Evolutionary conservation across 2,113 vertebrate species (phyloP).

Genomic region (Ondatra zibethicus): DNA sequence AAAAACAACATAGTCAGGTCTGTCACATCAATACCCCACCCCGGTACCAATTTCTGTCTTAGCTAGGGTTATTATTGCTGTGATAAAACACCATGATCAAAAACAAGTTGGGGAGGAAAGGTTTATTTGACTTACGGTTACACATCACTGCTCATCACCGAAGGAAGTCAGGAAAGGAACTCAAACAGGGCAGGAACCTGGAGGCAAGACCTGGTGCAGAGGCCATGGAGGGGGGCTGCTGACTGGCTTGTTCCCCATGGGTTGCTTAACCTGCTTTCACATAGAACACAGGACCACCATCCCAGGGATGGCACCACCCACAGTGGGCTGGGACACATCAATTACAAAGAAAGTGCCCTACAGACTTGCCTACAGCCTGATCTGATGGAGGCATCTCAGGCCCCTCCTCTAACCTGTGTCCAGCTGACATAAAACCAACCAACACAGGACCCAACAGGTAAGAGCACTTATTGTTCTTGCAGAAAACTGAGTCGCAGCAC

Average conservation of each 20-base stretch:
- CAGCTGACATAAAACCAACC: not conserved
- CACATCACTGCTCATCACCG: not conserved
- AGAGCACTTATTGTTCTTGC: not conserved
- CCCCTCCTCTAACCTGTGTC: not conserved
- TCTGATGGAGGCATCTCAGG: not conserved
- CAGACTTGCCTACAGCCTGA: not conserved
- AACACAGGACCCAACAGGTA: not conserved
- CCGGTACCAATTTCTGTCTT: not conserved
- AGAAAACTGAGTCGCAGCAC: not conserved
- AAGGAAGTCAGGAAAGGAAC: not conserved
- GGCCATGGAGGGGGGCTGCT: not conserved
- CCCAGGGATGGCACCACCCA: not conserved
- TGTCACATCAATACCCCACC: not conserved
- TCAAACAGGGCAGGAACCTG: not conserved
- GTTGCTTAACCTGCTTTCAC: not conserved
- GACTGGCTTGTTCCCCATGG: not conserved
- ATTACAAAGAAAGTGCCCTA: not conserved
- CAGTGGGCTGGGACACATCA: not conserved
- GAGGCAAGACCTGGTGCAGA: not conserved
- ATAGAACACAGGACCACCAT: not conserved
- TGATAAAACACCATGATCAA: not conserved
- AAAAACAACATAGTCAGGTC: not conserved
- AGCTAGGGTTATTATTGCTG: not conserved
- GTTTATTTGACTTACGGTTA: not conserved
- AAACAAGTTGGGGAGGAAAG: not conserved